Conservation (phyloP, 2,797 vertebrate species). For the Anolis apletophallus region DNA sequence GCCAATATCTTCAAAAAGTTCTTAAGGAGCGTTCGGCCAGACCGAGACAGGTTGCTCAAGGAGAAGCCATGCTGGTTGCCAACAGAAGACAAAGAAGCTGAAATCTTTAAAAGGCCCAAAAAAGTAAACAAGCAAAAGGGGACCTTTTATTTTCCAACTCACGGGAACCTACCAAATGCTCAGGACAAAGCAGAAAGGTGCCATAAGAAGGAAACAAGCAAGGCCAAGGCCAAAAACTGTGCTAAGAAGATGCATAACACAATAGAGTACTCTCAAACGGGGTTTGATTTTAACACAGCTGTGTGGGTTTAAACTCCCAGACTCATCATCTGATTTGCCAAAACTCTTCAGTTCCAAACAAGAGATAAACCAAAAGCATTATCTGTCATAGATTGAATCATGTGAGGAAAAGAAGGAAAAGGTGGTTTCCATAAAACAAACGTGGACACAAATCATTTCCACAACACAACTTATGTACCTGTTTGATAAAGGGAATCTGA, state of each 20-base stretch:
- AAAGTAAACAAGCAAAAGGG: conserved; percentile 85
- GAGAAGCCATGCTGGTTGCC: conserved; percentile 92
- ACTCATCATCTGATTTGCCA: rapidly evolving
- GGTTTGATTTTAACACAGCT: conserved; percentile 94
- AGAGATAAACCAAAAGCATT: not conserved
- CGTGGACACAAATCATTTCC: rapidly evolving
- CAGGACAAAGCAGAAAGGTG: conserved; percentile 78
- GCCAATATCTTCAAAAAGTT: conserved; percentile 97
- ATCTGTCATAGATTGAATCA: rapidly evolving
- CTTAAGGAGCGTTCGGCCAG: conserved; percentile 90
- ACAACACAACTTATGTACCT: rapidly evolving
- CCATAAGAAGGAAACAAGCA: conserved; percentile 68
- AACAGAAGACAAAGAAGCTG: conserved; percentile 74
- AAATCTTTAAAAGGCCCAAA: conserved; percentile 88
- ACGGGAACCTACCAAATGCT: conserved; percentile 75
- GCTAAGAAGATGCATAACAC: conserved; percentile 74
- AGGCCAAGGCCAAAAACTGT: conserved; percentile 70
- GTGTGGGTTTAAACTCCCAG: conserved; percentile 90
- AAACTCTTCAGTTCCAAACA: not conserved
- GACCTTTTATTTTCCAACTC: conserved; percentile 87
- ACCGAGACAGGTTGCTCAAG: conserved; percentile 92
- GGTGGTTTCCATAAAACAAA: not conserved
- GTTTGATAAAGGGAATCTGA: not conserved
- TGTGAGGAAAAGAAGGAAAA: not conserved
- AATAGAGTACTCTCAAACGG: conserved; percentile 76